Evolutionary conservation across 2,888 invertebrate genomes (phyloP).

Genomic region (Cyaniris semiargus): DNA sequence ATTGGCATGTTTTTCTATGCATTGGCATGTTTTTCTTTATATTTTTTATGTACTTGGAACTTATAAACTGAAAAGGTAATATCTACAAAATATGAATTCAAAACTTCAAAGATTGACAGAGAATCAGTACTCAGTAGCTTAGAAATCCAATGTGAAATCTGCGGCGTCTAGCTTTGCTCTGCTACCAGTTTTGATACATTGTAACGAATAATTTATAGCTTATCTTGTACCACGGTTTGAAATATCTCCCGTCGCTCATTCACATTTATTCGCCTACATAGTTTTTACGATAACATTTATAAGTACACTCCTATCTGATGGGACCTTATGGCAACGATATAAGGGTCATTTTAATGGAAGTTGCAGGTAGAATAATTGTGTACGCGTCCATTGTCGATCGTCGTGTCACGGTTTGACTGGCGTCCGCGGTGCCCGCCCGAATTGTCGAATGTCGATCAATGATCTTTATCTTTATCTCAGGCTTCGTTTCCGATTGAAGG

Average conservation of each 20-base stretch:
- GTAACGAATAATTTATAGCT: slow-evolving; percentile 8
- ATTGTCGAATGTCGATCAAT: neutral
- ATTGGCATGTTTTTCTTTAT: too few species aligned
- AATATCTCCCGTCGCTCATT: slow-evolving; percentile 40
- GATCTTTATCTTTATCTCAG: neutral
- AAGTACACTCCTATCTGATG: neutral
- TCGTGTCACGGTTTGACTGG: slow-evolving; percentile 9
- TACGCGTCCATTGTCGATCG: slow-evolving; percentile 37
- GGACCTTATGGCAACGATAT: neutral
- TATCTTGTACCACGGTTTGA: slow-evolving; percentile 8
- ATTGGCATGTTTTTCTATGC: too few species aligned
- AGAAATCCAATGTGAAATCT: neutral
- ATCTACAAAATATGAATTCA: neutral
- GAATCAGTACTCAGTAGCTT: neutral
- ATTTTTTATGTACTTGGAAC: too few species aligned
- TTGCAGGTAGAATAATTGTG: slow-evolving; percentile 47
- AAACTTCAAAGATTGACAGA: neutral
- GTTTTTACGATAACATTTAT: slow-evolving; percentile 54
- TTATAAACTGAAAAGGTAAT: neutral
- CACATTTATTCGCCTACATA: slow-evolving; percentile 50
- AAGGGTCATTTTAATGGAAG: slow-evolving; percentile 35
- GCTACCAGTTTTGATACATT: slow-evolving; percentile 14
- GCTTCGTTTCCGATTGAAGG: neutral
- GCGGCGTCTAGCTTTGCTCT: neutral
- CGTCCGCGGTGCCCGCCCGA: slow-evolving; percentile 1